A percentile compares a stretch with the other conserved stretches of the same genome.
These are phyloP conservation scores for Caradrina clavipalpis DNA, from an alignment of 2,888 invertebrate species.

Conservation along the genomic window DNA sequence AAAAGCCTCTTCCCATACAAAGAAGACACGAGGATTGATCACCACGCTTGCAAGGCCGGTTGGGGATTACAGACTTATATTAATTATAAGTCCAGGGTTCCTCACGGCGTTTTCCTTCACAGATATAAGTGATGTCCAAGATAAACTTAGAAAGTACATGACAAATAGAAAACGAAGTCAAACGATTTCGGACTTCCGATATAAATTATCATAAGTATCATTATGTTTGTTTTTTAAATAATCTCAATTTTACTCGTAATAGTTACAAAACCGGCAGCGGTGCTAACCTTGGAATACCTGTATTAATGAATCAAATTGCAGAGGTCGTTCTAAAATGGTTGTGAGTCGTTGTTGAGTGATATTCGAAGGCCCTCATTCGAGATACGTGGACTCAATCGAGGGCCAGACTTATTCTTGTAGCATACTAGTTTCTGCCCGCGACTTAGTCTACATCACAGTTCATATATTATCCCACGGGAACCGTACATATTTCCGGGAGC, in stretches of 20 bases:
- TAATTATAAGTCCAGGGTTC: too few species aligned
- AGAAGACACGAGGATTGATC: too few species aligned
- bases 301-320: slow-evolving; percentile 21
- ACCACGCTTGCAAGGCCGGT: too few species aligned
- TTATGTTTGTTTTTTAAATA: slow-evolving; percentile 9
- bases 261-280: slow-evolving; percentile 3
- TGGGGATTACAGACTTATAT: too few species aligned
- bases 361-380: background rate
- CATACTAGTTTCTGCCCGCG: too few species aligned
- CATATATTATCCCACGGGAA: too few species aligned
- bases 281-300: slow-evolving; percentile 23
- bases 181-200: background rate
- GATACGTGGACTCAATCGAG: background rate
- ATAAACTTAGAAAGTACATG: too few species aligned
- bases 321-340: slow-evolving; percentile 21
- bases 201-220: background rate
- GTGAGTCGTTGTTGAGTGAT: background rate
- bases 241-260: slow-evolving; percentile 8
- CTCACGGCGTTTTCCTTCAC: too few species aligned
- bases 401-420: background rate
- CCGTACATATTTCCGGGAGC: too few species aligned
- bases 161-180: background rate
- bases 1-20: too few species aligned
- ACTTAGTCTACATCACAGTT: background rate
- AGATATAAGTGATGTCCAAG: too few species aligned